These are phyloP conservation scores for Ctenopoma kingsleyae DNA, from an alignment of 2,797 vertebrate genomes.

Conservation along the genomic window DNA sequence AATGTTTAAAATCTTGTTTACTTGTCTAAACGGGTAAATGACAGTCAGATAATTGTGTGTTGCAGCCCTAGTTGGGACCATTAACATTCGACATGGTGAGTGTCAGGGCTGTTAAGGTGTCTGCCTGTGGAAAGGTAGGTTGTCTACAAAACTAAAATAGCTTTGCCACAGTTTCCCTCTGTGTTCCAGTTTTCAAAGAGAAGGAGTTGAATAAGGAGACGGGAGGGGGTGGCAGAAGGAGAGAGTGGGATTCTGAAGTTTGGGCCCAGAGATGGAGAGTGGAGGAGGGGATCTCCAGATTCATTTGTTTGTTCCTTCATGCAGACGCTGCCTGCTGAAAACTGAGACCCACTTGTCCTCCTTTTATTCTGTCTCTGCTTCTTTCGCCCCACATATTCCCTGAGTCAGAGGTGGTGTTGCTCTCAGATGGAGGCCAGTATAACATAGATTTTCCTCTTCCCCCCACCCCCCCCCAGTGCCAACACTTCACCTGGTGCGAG, in stretches of 20 bases:
- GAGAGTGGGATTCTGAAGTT: conserved; percentile 47
- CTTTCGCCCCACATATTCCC: conserved; percentile 6
- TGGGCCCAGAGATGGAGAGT: conserved; percentile 34
- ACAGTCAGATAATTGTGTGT: neutral
- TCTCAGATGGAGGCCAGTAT: conserved; percentile 16
- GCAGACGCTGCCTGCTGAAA: conserved; percentile 52
- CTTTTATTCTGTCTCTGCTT: neutral
- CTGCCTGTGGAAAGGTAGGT: conserved; percentile 64
- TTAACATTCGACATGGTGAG: conserved; percentile 36
- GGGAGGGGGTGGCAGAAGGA: conserved; percentile 13
- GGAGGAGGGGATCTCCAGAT: conserved; percentile 66
- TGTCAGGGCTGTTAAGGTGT: conserved; percentile 32
- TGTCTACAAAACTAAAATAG: conserved; percentile 73
- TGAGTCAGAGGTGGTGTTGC: conserved; percentile 20
- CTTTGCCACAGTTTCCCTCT: conserved; percentile 73
- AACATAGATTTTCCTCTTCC: conserved; percentile 15
- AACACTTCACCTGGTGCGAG: conserved; percentile 49
- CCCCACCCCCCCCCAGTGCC: neutral
- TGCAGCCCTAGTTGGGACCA: conserved; percentile 2
- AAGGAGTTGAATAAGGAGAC: conserved; percentile 18
- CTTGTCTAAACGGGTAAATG: neutral
- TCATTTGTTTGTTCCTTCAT: conserved; percentile 57
- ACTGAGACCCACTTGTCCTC: conserved; percentile 22
- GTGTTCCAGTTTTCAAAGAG: conserved; percentile 69
- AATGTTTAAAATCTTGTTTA: neutral